phyloP scores from a whole-genome alignment of 2,797 vertebrate species.

The Staurois parvus region DNA sequence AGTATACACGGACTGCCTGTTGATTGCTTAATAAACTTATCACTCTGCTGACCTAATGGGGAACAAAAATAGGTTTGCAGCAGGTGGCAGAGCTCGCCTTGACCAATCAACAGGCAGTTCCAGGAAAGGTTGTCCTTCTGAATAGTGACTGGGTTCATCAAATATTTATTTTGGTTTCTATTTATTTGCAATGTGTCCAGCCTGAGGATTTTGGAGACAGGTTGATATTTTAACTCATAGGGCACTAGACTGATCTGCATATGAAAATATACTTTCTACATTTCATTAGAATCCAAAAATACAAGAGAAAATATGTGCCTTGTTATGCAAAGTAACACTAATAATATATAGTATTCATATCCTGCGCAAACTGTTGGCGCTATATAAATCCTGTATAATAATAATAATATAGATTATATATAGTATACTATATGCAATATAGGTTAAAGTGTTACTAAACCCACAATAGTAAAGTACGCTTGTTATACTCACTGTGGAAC shows the following conservation, averaged over 20 bases:
- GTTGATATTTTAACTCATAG: slow-evolving; percentile 26
- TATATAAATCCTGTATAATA: too few species aligned
- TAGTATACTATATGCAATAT: too few species aligned
- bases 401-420: too few species aligned
- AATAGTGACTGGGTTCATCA: slow-evolving; percentile 50
- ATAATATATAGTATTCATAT: too few species aligned
- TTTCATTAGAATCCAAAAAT: not conserved
- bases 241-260: not conserved
- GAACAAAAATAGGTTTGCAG: slow-evolving; percentile 55
- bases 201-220: slow-evolving; percentile 26
- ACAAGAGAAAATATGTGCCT: not conserved
- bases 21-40: slow-evolving; percentile 43
- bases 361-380: too few species aligned
- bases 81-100: slow-evolving; percentile 46
- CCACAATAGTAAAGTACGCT: too few species aligned
- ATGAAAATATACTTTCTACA: not conserved
- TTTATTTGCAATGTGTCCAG: slow-evolving; percentile 46
- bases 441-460: too few species aligned
- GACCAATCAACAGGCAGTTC: slow-evolving; percentile 42
- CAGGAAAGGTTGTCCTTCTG: slow-evolving; percentile 51
- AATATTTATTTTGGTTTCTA: slow-evolving; percentile 61
- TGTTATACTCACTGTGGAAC: too few species aligned
- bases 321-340: too few species aligned
- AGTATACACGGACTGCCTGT: slow-evolving; percentile 9
- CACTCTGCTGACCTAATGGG: slow-evolving; percentile 51